Conservation (phyloP, 2,113 vertebrate genomes). For the Sphyrna mokarran region DNA sequence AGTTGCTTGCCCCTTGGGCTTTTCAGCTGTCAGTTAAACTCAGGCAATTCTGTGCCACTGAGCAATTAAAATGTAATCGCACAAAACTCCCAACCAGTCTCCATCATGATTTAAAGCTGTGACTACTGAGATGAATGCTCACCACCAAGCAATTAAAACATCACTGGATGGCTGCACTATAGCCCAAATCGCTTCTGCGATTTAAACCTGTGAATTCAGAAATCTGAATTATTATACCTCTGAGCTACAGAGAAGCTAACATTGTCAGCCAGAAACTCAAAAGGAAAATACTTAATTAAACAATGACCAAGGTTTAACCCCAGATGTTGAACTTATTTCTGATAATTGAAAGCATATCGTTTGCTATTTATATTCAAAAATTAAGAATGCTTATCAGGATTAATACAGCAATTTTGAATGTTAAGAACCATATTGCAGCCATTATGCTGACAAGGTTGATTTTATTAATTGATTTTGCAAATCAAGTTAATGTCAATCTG, state of each 20-base stretch:
- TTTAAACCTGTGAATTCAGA: background rate
- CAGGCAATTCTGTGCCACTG: background rate
- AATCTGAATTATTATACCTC: background rate
- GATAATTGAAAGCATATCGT: background rate
- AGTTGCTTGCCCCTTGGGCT: background rate
- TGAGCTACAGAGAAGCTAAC: background rate
- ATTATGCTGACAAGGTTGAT: background rate
- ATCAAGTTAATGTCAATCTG: background rate
- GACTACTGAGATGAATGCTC: background rate
- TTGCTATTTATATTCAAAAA: background rate
- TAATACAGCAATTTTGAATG: background rate
- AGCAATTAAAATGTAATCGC: constrained; percentile 29
- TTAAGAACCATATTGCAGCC: background rate
- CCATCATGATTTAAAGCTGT: constrained; percentile 13
- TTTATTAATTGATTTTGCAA: background rate
- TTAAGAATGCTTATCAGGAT: background rate
- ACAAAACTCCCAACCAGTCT: background rate
- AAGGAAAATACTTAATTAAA: background rate
- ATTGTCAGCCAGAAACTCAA: background rate
- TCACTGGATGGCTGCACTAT: background rate
- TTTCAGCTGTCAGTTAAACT: constrained; percentile 7
- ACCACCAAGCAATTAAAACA: constrained; percentile 20
- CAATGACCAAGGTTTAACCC: background rate
- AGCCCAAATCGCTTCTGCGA: background rate
- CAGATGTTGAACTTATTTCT: background rate